A percentile compares a stretch with the other conserved stretches of the same genome.
These are phyloP conservation scores for Eulemur rufifrons DNA, from an alignment of 2,113 vertebrate species.

Conservation along the genomic window DNA sequence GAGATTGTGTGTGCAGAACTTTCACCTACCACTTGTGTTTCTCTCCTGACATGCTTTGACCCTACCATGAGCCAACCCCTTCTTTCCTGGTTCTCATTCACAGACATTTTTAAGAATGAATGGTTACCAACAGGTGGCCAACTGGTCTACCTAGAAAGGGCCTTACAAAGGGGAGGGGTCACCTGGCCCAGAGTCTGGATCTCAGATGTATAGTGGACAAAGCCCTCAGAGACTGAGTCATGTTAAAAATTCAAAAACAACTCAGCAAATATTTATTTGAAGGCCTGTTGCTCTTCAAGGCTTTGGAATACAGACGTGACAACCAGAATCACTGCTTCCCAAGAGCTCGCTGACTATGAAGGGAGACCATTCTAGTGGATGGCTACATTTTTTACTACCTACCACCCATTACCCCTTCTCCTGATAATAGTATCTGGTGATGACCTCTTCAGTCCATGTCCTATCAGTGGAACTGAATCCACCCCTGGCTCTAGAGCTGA, in stretches of 20 bases:
- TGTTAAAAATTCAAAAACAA: constrained; percentile 28
- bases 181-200: background rate
- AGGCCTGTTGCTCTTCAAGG: background rate
- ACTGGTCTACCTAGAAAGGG: background rate
- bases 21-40: background rate
- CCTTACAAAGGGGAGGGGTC: background rate
- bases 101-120: background rate
- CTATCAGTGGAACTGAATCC: background rate
- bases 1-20: background rate
- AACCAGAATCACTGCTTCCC: background rate
- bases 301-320: background rate
- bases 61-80: background rate
- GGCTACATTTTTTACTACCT: background rate
- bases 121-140: background rate
- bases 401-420: background rate
- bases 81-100: background rate
- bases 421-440: background rate
- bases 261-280: constrained; percentile 23
- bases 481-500: background rate
- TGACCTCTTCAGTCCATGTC: background rate
- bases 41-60: background rate
- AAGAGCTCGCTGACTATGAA: background rate
- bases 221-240: background rate
- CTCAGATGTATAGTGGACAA: background rate
- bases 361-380: background rate